phyloP scores from a whole-genome alignment of 2,797 vertebrate genomes.

The Columba guinea region DNA sequence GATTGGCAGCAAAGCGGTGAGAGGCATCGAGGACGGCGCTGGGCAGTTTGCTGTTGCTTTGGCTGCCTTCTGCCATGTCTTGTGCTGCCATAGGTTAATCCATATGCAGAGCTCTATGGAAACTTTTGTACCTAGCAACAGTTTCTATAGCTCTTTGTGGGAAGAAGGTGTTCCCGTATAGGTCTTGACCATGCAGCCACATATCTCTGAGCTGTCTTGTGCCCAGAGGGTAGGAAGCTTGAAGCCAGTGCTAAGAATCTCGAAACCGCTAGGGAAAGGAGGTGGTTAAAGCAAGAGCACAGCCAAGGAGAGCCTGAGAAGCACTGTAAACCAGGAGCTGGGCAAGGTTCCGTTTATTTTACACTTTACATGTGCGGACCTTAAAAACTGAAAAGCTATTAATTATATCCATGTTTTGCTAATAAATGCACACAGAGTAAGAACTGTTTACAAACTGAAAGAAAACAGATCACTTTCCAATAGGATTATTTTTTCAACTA shows the following conservation, averaged over 20 bases:
- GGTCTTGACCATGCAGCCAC: not conserved
- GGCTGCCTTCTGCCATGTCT: not conserved
- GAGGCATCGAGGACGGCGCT: rapidly evolving
- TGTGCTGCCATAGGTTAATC: not conserved
- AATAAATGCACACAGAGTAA: not conserved
- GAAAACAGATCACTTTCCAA: slow-evolving; percentile 29
- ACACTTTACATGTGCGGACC: not conserved
- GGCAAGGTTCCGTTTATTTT: not conserved
- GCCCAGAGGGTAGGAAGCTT: not conserved
- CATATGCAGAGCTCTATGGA: not conserved
- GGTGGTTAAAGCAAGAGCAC: not conserved
- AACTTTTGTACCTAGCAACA: not conserved
- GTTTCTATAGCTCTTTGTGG: not conserved
- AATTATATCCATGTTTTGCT: not conserved
- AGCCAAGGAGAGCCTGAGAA: not conserved
- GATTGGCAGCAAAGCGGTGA: not conserved
- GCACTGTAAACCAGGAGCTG: not conserved
- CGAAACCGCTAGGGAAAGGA: not conserved
- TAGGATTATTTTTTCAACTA: slow-evolving; percentile 11
- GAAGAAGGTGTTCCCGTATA: not conserved
- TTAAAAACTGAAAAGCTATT: not conserved
- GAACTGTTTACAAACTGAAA: slow-evolving; percentile 15
- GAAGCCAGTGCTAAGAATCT: not conserved
- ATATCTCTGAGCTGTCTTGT: not conserved
- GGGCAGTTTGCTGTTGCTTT: not conserved